These are phyloP conservation scores for Stichodactyla helianthus DNA, from an alignment of 64 coral and sea anemone species.

Conservation along the genomic window DNA sequence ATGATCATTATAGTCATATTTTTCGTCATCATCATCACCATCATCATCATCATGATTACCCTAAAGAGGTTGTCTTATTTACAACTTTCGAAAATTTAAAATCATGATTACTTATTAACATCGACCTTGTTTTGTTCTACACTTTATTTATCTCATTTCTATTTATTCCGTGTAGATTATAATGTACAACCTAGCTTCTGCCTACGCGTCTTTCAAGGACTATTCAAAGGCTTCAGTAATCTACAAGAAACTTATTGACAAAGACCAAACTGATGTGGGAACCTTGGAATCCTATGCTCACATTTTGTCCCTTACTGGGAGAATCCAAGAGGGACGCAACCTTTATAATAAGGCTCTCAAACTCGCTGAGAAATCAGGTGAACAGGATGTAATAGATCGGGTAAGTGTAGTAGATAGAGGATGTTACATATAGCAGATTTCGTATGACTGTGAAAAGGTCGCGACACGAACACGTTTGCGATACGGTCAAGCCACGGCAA, in stretches of 20 bases:
- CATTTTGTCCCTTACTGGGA: slow-evolving; percentile 49
- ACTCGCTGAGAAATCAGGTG: slow-evolving; percentile 49
- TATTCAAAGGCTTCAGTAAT: slow-evolving; percentile 32
- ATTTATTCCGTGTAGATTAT: slow-evolving; percentile 27
- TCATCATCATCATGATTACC: no score
- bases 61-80: no score
- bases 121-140: not conserved
- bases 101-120: not conserved
- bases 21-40: no score
- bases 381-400: slow-evolving; percentile 27
- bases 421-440: no score
- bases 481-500: no score
- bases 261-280: slow-evolving; percentile 7
- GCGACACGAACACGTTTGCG: no score
- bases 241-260: slow-evolving; percentile 27
- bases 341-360: slow-evolving; percentile 44
- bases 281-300: slow-evolving; percentile 34
- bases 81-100: not conserved
- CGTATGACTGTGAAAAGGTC: no score
- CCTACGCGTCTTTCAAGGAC: slow-evolving; percentile 50
- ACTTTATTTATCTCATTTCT: not conserved
- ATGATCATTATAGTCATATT: no score
- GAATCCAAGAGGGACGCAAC: slow-evolving; percentile 35
- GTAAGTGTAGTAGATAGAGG: slow-evolving; percentile 18
- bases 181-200: slow-evolving; percentile 46